phyloP scores from a whole-genome alignment of 2,888 invertebrate species.

The Stenchaetothrips biformis region DNA sequence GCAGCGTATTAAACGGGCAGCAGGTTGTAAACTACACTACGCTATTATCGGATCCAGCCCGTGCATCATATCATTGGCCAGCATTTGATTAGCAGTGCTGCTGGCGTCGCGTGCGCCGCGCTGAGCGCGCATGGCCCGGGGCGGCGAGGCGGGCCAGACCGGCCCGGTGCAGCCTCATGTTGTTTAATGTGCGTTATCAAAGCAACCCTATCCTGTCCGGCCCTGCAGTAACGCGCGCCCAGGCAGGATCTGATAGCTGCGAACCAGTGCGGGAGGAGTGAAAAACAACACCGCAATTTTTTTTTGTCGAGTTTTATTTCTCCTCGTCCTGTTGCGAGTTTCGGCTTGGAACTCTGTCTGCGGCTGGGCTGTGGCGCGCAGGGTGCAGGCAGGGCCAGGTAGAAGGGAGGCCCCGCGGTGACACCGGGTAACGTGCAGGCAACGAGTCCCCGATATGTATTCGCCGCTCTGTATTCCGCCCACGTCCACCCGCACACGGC shows the following conservation, averaged over 20 bases:
- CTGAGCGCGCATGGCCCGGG: too few relatives aligned
- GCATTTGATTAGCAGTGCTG: not conserved
- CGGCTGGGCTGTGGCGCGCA: not conserved
- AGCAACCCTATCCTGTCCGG: too few relatives aligned
- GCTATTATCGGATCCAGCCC: not conserved
- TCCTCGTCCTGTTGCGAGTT: not conserved
- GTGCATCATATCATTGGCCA: not conserved
- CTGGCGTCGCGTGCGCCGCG: not conserved
- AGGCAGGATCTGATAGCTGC: not conserved
- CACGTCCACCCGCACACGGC: not conserved
- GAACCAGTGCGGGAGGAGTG: not conserved
- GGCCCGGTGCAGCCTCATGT: too few relatives aligned
- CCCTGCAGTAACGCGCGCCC: too few relatives aligned
- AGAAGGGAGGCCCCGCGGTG: not conserved
- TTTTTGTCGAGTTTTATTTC: not conserved
- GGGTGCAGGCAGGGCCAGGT: not conserved
- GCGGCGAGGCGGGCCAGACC: too few relatives aligned
- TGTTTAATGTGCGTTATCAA: too few relatives aligned
- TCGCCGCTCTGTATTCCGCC: not conserved
- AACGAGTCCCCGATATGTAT: conserved; percentile 18
- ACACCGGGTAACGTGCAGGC: not conserved
- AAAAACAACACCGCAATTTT: not conserved
- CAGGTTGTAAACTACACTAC: not conserved
- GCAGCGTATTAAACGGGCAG: too few relatives aligned
- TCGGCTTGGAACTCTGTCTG: not conserved